Base-by-base conservation (phyloP, 2,797 vertebrate species). In the Pteropus rufus region DNA sequence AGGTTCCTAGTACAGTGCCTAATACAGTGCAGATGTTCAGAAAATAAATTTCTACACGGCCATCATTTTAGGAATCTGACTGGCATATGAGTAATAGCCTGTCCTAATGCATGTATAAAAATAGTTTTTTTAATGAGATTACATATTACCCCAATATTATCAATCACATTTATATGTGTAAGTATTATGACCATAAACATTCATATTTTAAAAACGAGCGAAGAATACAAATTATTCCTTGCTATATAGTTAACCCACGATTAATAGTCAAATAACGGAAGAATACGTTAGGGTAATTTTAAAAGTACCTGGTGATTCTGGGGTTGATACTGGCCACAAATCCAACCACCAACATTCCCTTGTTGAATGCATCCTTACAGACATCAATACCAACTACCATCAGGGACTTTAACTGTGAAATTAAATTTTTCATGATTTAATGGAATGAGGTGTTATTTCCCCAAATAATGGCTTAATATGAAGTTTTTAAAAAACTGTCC, bases 271-370 rank as follows among this genome's bases (percentile, higher is more conserved):
- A 67, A 58, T 29, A 75, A 77, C 18, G 41, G 39, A 88, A 72
- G 69, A 77, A 3, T 19, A 62, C 2, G 1, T 23, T 36, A 72
- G 34, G 49, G 11, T 76, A 56, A 73, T 23, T 95, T 49, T 83
- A 94, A 65, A 94, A 76, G 97, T 98, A 98, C 98, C 97, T 98
- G 96, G 98, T 97, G 7, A 96, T 76, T 75, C 73, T 94, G 80
- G 97, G 80, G 89, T 98, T 98, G 36, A 97, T 91, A 91, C 98
- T 99, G 96, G 98, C 98, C 95, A 98, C 98, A 83, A 98, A 98
- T 70, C 96, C 98, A 72, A 98, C 97, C 56, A 98, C 96, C 16
- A 95, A 82, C 23, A 60, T 73, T 36, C 93, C 96, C 88, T 97
- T 67, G 21, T 15, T 83, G 69, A 96, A 24, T 0, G 97, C 77